Evolutionary conservation across 2,797 vertebrate species (phyloP).

Genomic region (Saxicola maurus): DNA sequence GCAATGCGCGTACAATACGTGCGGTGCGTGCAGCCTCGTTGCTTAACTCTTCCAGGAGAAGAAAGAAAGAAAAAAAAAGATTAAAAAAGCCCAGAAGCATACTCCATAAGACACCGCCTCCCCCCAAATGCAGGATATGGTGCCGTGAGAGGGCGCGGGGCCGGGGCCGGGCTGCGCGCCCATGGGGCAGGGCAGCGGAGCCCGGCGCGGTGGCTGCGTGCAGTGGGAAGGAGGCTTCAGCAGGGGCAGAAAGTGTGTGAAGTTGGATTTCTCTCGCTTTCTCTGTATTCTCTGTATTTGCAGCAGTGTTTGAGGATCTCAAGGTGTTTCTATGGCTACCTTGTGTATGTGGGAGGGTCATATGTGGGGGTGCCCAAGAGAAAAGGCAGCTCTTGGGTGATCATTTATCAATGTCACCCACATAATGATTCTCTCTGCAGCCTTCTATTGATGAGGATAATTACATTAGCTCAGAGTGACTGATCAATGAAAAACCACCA

Average conservation of each 20-base stretch:
- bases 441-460: constrained; percentile 99
- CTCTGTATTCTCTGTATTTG: constrained; percentile 61
- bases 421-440: constrained; percentile 99
- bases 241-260: constrained; percentile 12
- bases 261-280: constrained; percentile 38
- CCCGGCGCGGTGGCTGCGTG: background rate
- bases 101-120: background rate
- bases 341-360: constrained; percentile 86
- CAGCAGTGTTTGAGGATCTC: constrained; percentile 79
- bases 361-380: constrained; percentile 88
- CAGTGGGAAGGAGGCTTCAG: background rate
- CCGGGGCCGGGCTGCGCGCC: background rate
- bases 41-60: background rate
- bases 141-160: background rate
- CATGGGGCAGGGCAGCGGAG: background rate
- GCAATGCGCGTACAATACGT: background rate
- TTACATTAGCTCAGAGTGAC: constrained; percentile 99
- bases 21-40: background rate
- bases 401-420: constrained; percentile 99
- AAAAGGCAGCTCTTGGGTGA: constrained; percentile 94
- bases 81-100: background rate
- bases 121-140: background rate
- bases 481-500: constrained; percentile 98
- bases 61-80: rapidly evolving
- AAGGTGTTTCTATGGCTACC: constrained; percentile 96